Percentiles rank a stretch among this genome's conserved stretches.
phyloP scores from a whole-genome alignment of 2,113 vertebrate species.

The Pedionomus torquatus region DNA sequence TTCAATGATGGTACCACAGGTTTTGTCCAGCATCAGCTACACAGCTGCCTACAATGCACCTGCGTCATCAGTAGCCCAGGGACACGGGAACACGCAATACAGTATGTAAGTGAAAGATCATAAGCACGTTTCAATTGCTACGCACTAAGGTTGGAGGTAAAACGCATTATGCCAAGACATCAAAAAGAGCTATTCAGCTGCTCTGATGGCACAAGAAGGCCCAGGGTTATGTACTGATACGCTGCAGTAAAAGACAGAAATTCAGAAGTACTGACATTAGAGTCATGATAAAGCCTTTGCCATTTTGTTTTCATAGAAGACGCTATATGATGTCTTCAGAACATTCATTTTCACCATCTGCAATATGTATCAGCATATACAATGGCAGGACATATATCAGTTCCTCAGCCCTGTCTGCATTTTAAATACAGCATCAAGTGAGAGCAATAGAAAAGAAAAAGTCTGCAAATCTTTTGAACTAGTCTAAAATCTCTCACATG shows the following conservation, averaged over 20 bases:
- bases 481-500: neutral
- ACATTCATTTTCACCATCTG: neutral
- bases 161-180: neutral
- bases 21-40: neutral
- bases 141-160: neutral
- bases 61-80: neutral
- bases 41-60: neutral
- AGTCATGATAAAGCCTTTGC: neutral
- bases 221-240: neutral
- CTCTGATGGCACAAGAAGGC: neutral
- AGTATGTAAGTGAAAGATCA: neutral
- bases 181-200: neutral
- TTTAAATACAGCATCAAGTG: neutral
- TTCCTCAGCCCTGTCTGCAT: neutral
- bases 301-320: neutral
- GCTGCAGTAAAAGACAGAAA: neutral
- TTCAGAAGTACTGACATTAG: neutral
- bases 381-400: accelerated
- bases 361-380: neutral
- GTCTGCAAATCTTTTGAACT: neutral
- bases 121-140: neutral
- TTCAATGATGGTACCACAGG: neutral
- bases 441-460: neutral
- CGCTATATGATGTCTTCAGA: neutral
- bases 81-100: accelerated